phyloP scores from a whole-genome alignment of 2,113 vertebrate genomes.

The Platichthys stellatus region DNA sequence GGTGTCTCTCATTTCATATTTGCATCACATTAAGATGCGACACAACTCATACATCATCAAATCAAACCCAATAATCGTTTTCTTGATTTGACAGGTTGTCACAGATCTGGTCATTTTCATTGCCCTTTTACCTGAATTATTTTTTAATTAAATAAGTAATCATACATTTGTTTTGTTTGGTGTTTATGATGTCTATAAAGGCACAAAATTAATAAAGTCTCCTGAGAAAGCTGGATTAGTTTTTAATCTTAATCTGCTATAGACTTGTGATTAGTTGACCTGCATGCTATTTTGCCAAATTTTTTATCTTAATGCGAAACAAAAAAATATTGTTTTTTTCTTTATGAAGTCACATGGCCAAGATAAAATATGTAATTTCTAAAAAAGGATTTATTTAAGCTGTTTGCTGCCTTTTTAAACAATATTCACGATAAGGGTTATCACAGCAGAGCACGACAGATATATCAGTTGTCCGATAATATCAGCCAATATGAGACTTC shows the following conservation, averaged over 20 bases:
- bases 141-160: conserved; percentile 48
- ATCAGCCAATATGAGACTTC: too few species aligned
- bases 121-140: conserved; percentile 62
- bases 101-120: conserved; percentile 19
- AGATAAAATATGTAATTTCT: too few species aligned
- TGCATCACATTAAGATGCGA: conserved; percentile 52
- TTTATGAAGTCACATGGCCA: too few species aligned
- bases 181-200: not conserved
- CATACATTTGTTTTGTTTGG: not conserved
- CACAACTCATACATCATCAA: conserved; percentile 42
- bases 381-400: too few species aligned
- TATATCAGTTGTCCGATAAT: too few species aligned
- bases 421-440: not conserved
- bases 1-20: conserved; percentile 61
- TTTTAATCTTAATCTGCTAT: not conserved
- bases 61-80: conserved; percentile 48
- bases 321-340: not conserved
- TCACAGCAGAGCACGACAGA: too few species aligned
- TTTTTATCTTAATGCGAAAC: not conserved
- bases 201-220: not conserved
- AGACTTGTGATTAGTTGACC: not conserved
- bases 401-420: not conserved
- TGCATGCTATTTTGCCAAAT: too few species aligned
- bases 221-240: not conserved
- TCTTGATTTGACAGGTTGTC: conserved; percentile 5